These are phyloP conservation scores for Sandelia bainsii DNA, from an alignment of 2,797 vertebrate species.

Conservation along the genomic window DNA sequence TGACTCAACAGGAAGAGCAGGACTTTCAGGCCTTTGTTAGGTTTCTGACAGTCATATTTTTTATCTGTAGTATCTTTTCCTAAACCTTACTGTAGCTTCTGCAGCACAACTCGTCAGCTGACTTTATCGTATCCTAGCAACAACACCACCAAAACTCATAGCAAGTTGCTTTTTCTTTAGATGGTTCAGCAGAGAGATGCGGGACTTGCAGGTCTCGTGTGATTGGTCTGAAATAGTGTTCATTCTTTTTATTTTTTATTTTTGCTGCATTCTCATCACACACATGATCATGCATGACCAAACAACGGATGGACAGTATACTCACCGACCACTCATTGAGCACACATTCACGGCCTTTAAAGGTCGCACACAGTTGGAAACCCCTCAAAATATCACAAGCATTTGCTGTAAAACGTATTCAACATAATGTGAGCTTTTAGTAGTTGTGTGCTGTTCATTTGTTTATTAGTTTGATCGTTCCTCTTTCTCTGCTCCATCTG, in stretches of 20 bases:
- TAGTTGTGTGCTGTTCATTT: conserved; percentile 47
- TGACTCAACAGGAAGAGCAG: no score
- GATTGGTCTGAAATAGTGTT: no score
- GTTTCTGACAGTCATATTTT: no score
- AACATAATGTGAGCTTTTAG: conserved; percentile 32
- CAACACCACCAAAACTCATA: conserved; percentile 32
- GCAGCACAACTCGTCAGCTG: conserved; percentile 13
- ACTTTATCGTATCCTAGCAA: conserved; percentile 52
- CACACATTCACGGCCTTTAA: conserved; percentile 39
- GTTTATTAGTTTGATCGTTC: conserved; percentile 60
- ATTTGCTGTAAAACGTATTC: conserved; percentile 28
- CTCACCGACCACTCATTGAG: conserved; percentile 34
- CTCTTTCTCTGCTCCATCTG: conserved; percentile 73
- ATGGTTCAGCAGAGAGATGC: conserved; percentile 9
- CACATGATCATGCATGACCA: conserved; percentile 28
- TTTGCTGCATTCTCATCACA: conserved; percentile 5
- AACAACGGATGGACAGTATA: not conserved
- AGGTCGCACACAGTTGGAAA: conserved; percentile 40
- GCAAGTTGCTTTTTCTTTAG: conserved; percentile 7
- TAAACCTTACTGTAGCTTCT: not conserved
- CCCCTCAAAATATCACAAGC: conserved; percentile 25
- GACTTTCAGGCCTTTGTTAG: no score
- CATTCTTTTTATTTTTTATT: not conserved
- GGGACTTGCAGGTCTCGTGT: not conserved
- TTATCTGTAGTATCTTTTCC: no score